Evolutionary conservation across 2,888 invertebrate genomes (phyloP).

Genomic region (Physocephala rufipes): DNA sequence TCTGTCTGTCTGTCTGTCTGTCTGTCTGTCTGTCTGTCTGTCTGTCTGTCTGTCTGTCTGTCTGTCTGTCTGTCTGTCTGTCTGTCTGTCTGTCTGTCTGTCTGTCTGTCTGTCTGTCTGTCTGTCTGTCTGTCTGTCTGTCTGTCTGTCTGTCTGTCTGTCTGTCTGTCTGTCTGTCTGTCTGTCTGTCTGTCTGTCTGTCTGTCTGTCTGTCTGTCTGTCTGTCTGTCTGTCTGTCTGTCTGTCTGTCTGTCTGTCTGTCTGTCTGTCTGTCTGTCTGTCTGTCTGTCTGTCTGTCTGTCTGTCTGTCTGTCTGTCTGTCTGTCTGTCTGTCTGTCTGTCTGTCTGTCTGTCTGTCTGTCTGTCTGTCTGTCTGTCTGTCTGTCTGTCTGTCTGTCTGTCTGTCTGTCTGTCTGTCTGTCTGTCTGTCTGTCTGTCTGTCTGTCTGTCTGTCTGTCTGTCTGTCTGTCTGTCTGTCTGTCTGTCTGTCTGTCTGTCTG

Average conservation of each 20-base stretch:
- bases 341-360: slow-evolving; percentile 1
- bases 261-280: slow-evolving; percentile 1
- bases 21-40: background rate
- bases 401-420: slow-evolving; percentile 1
- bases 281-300: slow-evolving; percentile 1
- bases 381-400: slow-evolving; percentile 1
- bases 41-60: background rate
- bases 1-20: background rate
- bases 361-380: slow-evolving; percentile 1
- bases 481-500: slow-evolving; percentile 1
- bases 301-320: slow-evolving; percentile 1
- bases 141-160: background rate
- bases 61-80: background rate
- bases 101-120: background rate
- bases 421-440: slow-evolving; percentile 1
- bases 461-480: slow-evolving; percentile 1
- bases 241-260: slow-evolving; percentile 1
- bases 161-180: background rate
- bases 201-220: background rate
- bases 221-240: slow-evolving; percentile 1
- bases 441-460: slow-evolving; percentile 1
- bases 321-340: slow-evolving; percentile 1
- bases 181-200: background rate
- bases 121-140: background rate
- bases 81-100: background rate